A percentile compares a stretch with the other conserved stretches of the same genome.
phyloP scores from a whole-genome alignment of 2,113 vertebrate species.

The Hippocampus zosterae region DNA sequence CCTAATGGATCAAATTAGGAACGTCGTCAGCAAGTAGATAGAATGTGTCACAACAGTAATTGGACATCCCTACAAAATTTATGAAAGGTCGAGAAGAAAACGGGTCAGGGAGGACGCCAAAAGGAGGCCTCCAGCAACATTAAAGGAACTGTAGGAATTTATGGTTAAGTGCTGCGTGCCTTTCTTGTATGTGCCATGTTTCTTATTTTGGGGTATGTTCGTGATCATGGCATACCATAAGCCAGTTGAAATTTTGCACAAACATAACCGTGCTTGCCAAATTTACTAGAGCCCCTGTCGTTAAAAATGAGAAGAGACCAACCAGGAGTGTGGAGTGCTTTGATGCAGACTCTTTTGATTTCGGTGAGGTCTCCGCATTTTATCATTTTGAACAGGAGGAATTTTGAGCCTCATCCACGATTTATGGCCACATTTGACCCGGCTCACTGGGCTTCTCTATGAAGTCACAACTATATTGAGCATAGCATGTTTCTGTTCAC shows the following conservation, averaged over 20 bases:
- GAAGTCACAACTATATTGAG: not conserved
- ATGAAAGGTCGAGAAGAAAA: not conserved
- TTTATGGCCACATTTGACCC: not conserved
- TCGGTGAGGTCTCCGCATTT: not conserved
- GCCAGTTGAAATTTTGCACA: not conserved
- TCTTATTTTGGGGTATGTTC: not conserved
- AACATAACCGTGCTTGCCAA: not conserved
- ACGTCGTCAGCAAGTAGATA: not conserved
- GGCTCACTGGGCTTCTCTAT: not conserved
- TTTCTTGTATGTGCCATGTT: not conserved
- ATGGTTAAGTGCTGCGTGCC: not conserved
- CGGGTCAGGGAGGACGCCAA: slow-evolving; percentile 5
- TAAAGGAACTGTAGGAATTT: not conserved
- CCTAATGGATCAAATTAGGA: not conserved
- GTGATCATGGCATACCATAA: not conserved
- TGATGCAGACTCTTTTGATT: not conserved
- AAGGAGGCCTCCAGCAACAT: not conserved
- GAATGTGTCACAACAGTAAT: slow-evolving; percentile 4
- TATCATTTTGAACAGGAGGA: not conserved
- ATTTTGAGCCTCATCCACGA: not conserved
- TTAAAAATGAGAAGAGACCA: not conserved
- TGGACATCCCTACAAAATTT: not conserved
- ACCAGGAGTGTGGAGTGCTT: not conserved
- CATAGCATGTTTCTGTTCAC: not conserved
- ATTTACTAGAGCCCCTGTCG: not conserved